A percentile compares a stretch with the other conserved stretches of the same genome.
These are phyloP conservation scores for Eupeodes latifasciatus DNA, from an alignment of 2,888 invertebrate genomes.

Conservation along the genomic window DNA sequence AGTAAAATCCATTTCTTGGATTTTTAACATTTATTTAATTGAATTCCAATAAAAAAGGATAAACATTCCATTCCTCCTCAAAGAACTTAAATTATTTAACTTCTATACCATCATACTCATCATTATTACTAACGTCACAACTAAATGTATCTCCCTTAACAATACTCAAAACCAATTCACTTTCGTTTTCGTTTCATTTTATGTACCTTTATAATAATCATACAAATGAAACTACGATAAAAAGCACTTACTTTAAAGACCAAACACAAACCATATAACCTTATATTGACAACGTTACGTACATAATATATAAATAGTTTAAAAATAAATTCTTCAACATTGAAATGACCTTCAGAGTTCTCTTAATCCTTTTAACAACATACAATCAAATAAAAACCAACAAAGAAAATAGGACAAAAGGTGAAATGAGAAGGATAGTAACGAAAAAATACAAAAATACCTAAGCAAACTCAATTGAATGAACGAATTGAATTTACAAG, in stretches of 20 bases:
- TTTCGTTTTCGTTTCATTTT: not conserved
- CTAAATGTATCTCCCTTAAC: not conserved
- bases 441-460: slow-evolving; percentile 11
- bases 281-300: slow-evolving; percentile 27
- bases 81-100: too few species aligned
- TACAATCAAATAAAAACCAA: slow-evolving; percentile 13
- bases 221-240: not conserved
- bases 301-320: slow-evolving; percentile 4
- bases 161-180: not conserved
- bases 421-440: slow-evolving; percentile 22
- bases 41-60: too few species aligned
- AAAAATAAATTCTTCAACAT: slow-evolving; percentile 64
- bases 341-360: slow-evolving; percentile 58
- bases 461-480: slow-evolving; percentile 67
- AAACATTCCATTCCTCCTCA: too few species aligned
- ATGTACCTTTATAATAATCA: not conserved
- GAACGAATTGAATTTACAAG: slow-evolving; percentile 70
- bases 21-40: too few species aligned
- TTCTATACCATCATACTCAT: too few species aligned
- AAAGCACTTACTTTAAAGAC: slow-evolving; percentile 22
- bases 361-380: slow-evolving; percentile 10
- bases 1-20: too few species aligned
- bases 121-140: not conserved
- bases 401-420: slow-evolving; percentile 32
- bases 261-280: slow-evolving; percentile 44